phyloP scores from a whole-genome alignment of 2,113 vertebrate species.

The Monopterus albus region DNA sequence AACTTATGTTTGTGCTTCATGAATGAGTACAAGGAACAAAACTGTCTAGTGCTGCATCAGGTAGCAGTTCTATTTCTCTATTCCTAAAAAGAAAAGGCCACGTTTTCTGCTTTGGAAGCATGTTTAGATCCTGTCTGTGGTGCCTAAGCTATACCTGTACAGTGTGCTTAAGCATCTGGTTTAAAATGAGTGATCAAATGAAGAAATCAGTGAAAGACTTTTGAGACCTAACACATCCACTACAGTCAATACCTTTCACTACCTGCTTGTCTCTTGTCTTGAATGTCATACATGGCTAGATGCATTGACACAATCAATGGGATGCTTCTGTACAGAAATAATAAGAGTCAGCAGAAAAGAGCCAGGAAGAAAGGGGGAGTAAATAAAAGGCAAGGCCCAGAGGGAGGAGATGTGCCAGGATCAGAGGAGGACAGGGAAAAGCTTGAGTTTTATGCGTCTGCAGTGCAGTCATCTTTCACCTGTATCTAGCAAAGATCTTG shows the following conservation, averaged over 20 bases:
- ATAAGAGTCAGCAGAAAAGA: neutral
- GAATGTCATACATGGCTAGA: conserved; percentile 5
- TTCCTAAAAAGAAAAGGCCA: conserved; percentile 13
- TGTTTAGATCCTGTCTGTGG: neutral
- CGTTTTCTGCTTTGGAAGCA: conserved; percentile 1
- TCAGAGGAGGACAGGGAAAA: conserved; percentile 13
- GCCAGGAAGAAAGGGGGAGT: neutral
- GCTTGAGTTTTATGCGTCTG: conserved; percentile 38
- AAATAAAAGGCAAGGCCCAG: conserved; percentile 11
- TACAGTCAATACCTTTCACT: conserved; percentile 6
- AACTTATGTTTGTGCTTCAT: no score
- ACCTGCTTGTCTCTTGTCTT: conserved; percentile 5
- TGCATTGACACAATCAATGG: conserved; percentile 20
- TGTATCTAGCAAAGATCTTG: conserved; percentile 65
- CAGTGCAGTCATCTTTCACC: conserved; percentile 70
- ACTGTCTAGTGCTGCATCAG: neutral
- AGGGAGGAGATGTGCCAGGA: conserved; percentile 1
- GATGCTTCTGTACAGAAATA: conserved; percentile 4
- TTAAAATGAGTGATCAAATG: conserved; percentile 2
- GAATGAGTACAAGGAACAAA: neutral
- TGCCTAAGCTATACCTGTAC: neutral
- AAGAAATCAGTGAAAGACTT: conserved; percentile 14
- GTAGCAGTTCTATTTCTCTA: conserved; percentile 10
- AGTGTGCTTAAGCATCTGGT: conserved; percentile 12
- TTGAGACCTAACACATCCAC: conserved; percentile 2